Percentiles rank a stretch among this genome's conserved stretches.
These are phyloP conservation scores for Lacerta agilis DNA, from an alignment of 2,797 vertebrate species.

Conservation along the genomic window DNA sequence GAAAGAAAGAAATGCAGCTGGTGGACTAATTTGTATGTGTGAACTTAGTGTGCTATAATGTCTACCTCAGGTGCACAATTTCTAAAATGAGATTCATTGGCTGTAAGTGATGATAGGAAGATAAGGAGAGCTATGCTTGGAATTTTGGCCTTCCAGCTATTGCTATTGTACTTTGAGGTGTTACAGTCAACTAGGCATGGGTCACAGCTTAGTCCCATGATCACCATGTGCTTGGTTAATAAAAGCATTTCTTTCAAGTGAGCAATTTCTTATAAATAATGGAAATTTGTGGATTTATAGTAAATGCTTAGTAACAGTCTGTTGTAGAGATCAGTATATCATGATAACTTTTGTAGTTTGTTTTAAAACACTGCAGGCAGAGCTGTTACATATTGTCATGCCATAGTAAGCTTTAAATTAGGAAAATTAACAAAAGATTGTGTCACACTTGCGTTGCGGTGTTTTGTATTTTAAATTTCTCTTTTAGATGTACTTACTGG, in stretches of 20 bases:
- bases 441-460: not conserved
- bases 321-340: slow-evolving; percentile 29
- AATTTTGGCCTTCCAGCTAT: slow-evolving; percentile 60
- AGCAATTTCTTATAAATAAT: slow-evolving; percentile 37
- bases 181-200: slow-evolving; percentile 46
- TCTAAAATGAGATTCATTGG: slow-evolving; percentile 40
- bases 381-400: slow-evolving; percentile 3
- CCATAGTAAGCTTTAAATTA: slow-evolving; percentile 5
- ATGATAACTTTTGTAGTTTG: slow-evolving; percentile 3
- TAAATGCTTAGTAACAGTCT: slow-evolving; percentile 15
- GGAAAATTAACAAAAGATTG: not conserved
- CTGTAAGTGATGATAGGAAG: slow-evolving; percentile 2
- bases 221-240: slow-evolving; percentile 53
- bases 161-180: slow-evolving; percentile 21
- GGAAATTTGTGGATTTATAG: slow-evolving; percentile 2
- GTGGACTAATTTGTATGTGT: not conserved
- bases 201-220: slow-evolving; percentile 66
- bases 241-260: slow-evolving; percentile 24
- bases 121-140: slow-evolving; percentile 38
- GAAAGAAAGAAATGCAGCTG: not conserved
- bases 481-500: not conserved
- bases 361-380: slow-evolving; percentile 26
- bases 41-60: not conserved
- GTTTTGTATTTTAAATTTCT: slow-evolving; percentile 8
- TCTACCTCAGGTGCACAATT: slow-evolving; percentile 17